These are phyloP conservation scores for Parazoanthus atlanticus DNA, from an alignment of 92 coral and sea anemone species.

Conservation along the genomic window DNA sequence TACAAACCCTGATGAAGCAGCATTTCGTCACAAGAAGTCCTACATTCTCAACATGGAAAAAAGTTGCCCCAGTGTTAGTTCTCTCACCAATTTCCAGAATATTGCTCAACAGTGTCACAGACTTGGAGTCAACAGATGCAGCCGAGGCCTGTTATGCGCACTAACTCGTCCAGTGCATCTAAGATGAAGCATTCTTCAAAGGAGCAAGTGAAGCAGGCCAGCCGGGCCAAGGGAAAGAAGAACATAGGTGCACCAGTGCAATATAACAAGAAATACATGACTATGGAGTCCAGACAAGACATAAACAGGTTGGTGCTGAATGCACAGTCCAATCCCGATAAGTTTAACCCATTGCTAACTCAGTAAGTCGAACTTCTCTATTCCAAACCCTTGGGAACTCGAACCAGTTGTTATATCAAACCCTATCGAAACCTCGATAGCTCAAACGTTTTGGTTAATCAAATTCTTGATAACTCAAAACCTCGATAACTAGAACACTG, in stretches of 20 bases:
- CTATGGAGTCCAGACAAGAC: slow-evolving; percentile 87
- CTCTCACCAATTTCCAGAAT: neutral
- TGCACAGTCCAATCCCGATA: too few relatives aligned
- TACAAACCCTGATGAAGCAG: too few relatives aligned
- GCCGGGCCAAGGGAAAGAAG: slow-evolving; percentile 80
- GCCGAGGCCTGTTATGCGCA: slow-evolving; percentile 38
- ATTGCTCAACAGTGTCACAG: slow-evolving; percentile 4
- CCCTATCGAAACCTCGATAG: too few relatives aligned
- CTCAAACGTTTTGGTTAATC: too few relatives aligned
- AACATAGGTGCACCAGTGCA: slow-evolving; percentile 54
- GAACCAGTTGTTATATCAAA: neutral
- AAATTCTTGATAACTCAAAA: too few relatives aligned
- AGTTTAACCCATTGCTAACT: too few relatives aligned
- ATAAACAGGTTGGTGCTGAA: slow-evolving; percentile 71
- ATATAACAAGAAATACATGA: slow-evolving; percentile 66
- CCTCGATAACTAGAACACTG: neutral
- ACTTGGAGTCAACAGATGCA: slow-evolving; percentile 15
- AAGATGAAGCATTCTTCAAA: slow-evolving; percentile 96
- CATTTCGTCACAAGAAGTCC: too few relatives aligned
- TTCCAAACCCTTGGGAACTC: too few relatives aligned
- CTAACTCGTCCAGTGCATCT: slow-evolving; percentile 52
- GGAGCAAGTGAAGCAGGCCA: slow-evolving; percentile 90
- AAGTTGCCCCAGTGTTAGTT: too few relatives aligned
- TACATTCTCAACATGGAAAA: neutral
- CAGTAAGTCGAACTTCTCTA: too few relatives aligned